Evolutionary conservation across 2,888 invertebrate species (phyloP), one percentile per base, ranked within the genome.

Genomic region (Himalopsyche kuldschensis): DNA sequence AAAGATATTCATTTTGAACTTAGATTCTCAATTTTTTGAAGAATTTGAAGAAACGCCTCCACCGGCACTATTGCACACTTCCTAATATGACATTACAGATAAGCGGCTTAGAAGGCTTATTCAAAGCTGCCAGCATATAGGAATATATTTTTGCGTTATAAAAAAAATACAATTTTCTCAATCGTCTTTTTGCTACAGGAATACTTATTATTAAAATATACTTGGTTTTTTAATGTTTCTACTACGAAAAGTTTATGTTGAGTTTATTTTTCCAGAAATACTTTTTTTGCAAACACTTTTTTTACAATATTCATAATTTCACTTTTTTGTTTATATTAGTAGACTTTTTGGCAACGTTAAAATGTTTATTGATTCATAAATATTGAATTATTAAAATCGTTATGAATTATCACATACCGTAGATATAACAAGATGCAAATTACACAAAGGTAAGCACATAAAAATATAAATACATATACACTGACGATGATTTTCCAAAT

Each of bases 1-100:
- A 30, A 76, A 17, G 15, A 76, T 76, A 79, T 63, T 48, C 82
- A 82, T 82, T 82, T 76, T 79, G 47, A 47, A 31, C 30, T 75
- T 32, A 27, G 75, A 41, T 82, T 32, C 11, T 41, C 27, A 31
- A 63, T 75, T 27, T 24, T 69, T 30, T n/a, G n/a, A n/a, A n/a
- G n/a, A n/a, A n/a, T n/a, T 79, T 47, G 24, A 15, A 79, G 47
- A 82, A 82, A 82, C 75, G 79, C 79, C 78, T 82, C 82, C 82
- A 24, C 82, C 82, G 82, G 82, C 69, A 27, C 81, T 76, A 24
- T 20, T 48, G 24, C 78, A 78, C 31, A 46, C 78, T 78, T 30
- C 31, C 8, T 20, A 55, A 78, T 41, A 82, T 78, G 82, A 82
- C 82, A 82, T 82, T 48, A 24, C 77, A 55, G 78, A 81, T 81